Base-by-base conservation (phyloP, 1,140 invertebrate genomes). In the Cotesia typhae region DNA sequence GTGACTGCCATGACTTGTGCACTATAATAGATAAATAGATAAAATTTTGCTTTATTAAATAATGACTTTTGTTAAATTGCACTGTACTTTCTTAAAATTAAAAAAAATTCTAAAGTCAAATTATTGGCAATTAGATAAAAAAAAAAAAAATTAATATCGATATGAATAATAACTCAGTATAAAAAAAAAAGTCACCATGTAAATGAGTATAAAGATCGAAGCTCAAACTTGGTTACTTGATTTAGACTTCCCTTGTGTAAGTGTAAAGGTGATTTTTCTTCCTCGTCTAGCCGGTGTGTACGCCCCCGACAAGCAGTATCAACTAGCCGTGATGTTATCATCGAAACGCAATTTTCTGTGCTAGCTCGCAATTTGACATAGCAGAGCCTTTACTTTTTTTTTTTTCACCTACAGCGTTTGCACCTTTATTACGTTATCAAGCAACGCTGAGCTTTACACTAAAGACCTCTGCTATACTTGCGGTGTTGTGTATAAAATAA, bases 291-390 rank as follows among this genome's bases (percentile, higher is more conserved):
- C 53, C 71, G 65, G 68, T 67, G 59, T 41, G 36, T 70, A 61
- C 53, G 71, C 20, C 69, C 75, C 67, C 71, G 41, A 47, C 41
- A 47, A 69, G 73, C 64, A 38, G 73, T 78, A 79, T 76, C 75
- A 73, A 70, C 71, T 37, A 38, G 71, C 57, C 41, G 55, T 71
- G 73, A 79, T 76, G 76, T 76, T 78, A 78, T 79, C 71, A 68
- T 78, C 75, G 55, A 71, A 76, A 75, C 75, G 69, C 71, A 76
- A 76, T 78, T 79, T 78, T 79, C 73, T 65, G 10, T 35, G 68
- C 60, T 57, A 66, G 59, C 47, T 4, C 51, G 75, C 76, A 74
- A 74, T 77, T 78, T 70, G 74, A 73, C 75, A 64, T 78, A 57
- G 63, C 72, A 66, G 66, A 17, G 51, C 20, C 63, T 52, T 55